phyloP scores from a whole-genome alignment of 2,888 invertebrate species.

The Drosophila birchii region DNA sequence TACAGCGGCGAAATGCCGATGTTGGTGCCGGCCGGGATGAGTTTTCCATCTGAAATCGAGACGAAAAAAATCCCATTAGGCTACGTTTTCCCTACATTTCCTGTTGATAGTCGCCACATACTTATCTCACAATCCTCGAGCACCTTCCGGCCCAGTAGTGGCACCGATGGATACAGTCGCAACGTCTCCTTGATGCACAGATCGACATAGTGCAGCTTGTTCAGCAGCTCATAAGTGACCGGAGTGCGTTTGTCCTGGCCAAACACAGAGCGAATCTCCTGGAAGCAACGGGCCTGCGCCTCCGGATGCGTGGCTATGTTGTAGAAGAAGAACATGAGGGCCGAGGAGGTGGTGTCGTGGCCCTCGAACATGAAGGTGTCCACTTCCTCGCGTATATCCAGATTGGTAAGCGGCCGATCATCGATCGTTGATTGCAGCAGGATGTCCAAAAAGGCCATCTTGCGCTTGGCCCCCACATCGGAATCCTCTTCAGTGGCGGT shows the following conservation, averaged over 20 bases:
- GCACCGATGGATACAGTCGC: conserved; percentile 83
- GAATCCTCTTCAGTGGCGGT: conserved; percentile 79
- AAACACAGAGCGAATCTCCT: conserved; percentile 85
- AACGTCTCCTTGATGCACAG: conserved; percentile 84
- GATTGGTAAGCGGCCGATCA: conserved; percentile 86
- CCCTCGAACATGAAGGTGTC: conserved; percentile 91
- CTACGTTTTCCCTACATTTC: too few species aligned
- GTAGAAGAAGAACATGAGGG: conserved; percentile 86
- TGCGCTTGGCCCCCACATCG: conserved; percentile 86
- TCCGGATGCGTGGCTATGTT: conserved; percentile 85
- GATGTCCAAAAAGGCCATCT: conserved; percentile 89
- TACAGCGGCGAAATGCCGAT: conserved; percentile 82
- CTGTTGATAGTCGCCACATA: conserved; percentile 55
- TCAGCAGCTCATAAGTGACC: conserved; percentile 81
- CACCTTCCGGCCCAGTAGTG: conserved; percentile 82
- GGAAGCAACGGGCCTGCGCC: conserved; percentile 85
- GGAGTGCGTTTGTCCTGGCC: conserved; percentile 80
- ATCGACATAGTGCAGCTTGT: conserved; percentile 82
- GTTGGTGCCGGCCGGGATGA: conserved; percentile 83
- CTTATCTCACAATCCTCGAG: conserved; percentile 83
- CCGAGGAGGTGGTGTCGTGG: conserved; percentile 86
- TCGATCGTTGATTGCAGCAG: conserved; percentile 87
- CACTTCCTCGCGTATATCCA: conserved; percentile 89
- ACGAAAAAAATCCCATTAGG: background rate
- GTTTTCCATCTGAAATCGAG: conserved; percentile 77